Conservation (phyloP, 1,140 invertebrate species). For the Andricus grossulariae region DNA sequence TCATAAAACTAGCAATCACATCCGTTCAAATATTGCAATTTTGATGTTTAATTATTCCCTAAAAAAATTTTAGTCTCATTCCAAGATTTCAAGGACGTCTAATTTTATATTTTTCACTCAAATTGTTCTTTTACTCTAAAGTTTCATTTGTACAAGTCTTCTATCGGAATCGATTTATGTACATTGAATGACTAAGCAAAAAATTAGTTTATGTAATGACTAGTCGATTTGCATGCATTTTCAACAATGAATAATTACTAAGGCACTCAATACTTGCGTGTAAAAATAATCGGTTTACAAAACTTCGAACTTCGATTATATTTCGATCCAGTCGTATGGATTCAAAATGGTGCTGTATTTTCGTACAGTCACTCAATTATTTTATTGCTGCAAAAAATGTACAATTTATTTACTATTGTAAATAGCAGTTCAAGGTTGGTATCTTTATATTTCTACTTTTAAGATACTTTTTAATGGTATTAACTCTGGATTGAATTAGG, state of each 20-base stretch:
- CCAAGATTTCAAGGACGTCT: neutral
- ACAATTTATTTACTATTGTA: neutral
- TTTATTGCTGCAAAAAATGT: neutral
- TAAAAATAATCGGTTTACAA: neutral
- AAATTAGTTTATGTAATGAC: neutral
- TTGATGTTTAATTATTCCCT: neutral
- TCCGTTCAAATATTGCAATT: too few relatives aligned
- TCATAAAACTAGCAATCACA: too few relatives aligned
- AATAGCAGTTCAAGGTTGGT: conserved; percentile 22
- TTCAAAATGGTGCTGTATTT: neutral
- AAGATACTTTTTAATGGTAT: conserved; percentile 9
- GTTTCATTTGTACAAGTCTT: neutral
- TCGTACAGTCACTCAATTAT: conserved; percentile 3
- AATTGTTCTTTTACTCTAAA: conserved; percentile 25
- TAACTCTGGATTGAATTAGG: neutral
- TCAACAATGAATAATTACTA: too few relatives aligned
- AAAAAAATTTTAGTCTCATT: neutral
- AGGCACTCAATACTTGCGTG: too few relatives aligned
- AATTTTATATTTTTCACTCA: neutral
- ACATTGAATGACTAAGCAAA: neutral
- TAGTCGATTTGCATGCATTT: too few relatives aligned
- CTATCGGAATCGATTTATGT: conserved; percentile 3
- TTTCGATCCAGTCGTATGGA: neutral
- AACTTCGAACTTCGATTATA: conserved; percentile 6
- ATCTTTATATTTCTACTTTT: neutral